Evolutionary conservation across 2,888 invertebrate genomes (phyloP).

Genomic region (Eupithecia dodoneata): DNA sequence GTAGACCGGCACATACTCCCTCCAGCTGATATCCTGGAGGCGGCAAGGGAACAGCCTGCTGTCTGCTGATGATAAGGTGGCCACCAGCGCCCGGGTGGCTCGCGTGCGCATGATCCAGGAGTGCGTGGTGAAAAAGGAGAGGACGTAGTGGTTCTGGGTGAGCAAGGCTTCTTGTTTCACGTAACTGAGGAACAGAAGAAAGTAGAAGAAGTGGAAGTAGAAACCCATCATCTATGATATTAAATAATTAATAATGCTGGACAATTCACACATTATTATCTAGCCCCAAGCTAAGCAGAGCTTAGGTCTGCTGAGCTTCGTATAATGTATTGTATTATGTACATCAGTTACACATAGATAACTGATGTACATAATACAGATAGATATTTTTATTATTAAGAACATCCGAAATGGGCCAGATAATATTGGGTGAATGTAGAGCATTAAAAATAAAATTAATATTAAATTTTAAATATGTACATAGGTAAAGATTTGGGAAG

Average conservation of each 20-base stretch:
- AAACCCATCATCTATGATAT: not conserved
- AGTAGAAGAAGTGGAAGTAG: not conserved
- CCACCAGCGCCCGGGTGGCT: constrained; percentile 85
- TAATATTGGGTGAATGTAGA: too few relatives aligned
- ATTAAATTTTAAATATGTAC: too few relatives aligned
- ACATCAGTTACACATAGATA: too few relatives aligned
- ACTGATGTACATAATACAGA: too few relatives aligned
- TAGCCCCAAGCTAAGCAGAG: too few relatives aligned
- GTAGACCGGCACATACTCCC: constrained; percentile 91
- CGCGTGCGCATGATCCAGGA: constrained; percentile 92
- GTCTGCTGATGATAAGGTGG: constrained; percentile 85
- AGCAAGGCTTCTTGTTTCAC: constrained; percentile 24
- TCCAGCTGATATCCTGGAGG: constrained; percentile 90
- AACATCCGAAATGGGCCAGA: too few relatives aligned
- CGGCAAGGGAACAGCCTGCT: constrained; percentile 90
- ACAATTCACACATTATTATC: too few relatives aligned
- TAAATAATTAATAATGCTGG: too few relatives aligned
- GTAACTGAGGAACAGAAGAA: constrained; percentile 17
- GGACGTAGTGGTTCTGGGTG: constrained; percentile 76
- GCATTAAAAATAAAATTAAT: too few relatives aligned
- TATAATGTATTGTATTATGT: too few relatives aligned
- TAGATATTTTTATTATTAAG: too few relatives aligned
- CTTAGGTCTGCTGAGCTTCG: too few relatives aligned
- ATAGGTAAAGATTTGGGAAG: not conserved
- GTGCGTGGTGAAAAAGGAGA: constrained; percentile 91